A percentile compares a stretch with the other conserved stretches of the same genome.
These are phyloP conservation scores for Odiellus spinosus DNA, from an alignment of 2,888 invertebrate genomes.

Conservation along the genomic window DNA sequence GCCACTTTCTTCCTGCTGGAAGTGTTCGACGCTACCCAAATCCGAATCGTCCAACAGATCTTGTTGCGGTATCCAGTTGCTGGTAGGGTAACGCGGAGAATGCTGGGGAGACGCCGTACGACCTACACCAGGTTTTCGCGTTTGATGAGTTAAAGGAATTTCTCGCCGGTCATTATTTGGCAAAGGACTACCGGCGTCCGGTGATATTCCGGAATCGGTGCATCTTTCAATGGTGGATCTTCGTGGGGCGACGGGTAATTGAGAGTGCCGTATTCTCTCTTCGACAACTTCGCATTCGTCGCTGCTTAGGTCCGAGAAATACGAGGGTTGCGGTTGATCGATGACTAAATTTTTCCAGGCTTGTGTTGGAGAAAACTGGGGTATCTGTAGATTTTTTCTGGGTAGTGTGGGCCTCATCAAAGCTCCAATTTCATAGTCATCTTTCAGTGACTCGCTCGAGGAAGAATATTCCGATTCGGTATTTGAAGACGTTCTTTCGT, in stretches of 20 bases:
- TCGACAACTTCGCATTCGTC: slow-evolving; percentile 28
- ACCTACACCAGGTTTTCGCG: background rate
- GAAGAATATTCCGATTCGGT: background rate
- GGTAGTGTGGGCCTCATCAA: slow-evolving; percentile 61
- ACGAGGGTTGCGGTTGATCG: slow-evolving; percentile 13
- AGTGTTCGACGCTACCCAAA: slow-evolving; percentile 8
- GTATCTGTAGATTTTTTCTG: slow-evolving; percentile 56
- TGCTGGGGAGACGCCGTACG: background rate
- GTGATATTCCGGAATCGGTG: slow-evolving; percentile 68
- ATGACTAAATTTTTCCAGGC: slow-evolving; percentile 51
- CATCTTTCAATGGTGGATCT: slow-evolving; percentile 45
- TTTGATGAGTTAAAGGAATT: background rate
- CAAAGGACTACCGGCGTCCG: slow-evolving; percentile 46
- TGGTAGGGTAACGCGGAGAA: background rate
- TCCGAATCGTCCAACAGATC: slow-evolving; percentile 14
- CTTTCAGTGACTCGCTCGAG: slow-evolving; percentile 14
- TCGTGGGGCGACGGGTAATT: slow-evolving; percentile 26
- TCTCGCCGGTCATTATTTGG: slow-evolving; percentile 28
- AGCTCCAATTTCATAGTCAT: slow-evolving; percentile 44
- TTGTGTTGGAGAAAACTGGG: slow-evolving; percentile 63
- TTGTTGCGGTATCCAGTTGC: slow-evolving; percentile 14
- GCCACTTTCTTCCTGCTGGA: slow-evolving; percentile 3
- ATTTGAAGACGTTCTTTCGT: background rate
- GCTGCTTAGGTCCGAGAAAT: slow-evolving; percentile 20
- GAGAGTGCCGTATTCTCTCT: slow-evolving; percentile 26